Evolutionary conservation across 64 coral and sea anemone species (phyloP).

Genomic region (Catalaphyllia jardinei): DNA sequence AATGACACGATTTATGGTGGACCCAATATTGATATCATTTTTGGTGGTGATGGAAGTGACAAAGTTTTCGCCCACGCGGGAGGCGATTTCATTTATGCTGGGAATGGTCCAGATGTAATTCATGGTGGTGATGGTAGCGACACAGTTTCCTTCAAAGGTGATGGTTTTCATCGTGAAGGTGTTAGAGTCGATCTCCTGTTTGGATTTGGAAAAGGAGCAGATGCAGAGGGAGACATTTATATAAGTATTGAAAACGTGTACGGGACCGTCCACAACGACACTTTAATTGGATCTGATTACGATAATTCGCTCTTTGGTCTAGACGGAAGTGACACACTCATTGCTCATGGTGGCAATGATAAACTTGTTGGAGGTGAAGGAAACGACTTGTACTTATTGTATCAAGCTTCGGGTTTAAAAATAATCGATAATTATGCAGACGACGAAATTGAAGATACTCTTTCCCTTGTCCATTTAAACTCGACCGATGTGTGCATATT

Average conservation of each 20-base stretch:
- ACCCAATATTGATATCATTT: background rate
- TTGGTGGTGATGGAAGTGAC: constrained; percentile 37
- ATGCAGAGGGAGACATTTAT: constrained; percentile 49
- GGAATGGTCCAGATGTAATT: constrained; percentile 1
- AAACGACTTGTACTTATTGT: constrained; percentile 33
- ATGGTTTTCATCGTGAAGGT: constrained; percentile 13
- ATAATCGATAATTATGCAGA: constrained; percentile 57
- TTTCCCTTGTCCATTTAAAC: constrained; percentile 37
- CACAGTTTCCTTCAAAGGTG: constrained; percentile 46
- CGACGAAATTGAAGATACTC: constrained; percentile 47
- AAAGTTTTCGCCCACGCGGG: background rate
- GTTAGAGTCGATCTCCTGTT: constrained; percentile 10
- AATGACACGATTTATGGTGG: constrained; percentile 44
- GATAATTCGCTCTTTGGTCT: constrained; percentile 45
- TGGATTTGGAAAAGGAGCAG: constrained; percentile 28
- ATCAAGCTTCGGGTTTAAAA: constrained; percentile 43
- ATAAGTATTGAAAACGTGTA: constrained; percentile 59
- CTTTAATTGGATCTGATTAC: constrained; percentile 39
- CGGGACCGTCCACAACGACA: constrained; percentile 53
- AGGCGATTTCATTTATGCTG: constrained; percentile 58
- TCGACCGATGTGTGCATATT: constrained; percentile 44
- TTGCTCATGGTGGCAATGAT: constrained; percentile 13
- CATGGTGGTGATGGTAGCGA: constrained; percentile 43
- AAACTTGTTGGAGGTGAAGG: constrained; percentile 41
- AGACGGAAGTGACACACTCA: constrained; percentile 30